phyloP scores from a whole-genome alignment of 1,140 invertebrate species.

The Globodera rostochiensis region DNA sequence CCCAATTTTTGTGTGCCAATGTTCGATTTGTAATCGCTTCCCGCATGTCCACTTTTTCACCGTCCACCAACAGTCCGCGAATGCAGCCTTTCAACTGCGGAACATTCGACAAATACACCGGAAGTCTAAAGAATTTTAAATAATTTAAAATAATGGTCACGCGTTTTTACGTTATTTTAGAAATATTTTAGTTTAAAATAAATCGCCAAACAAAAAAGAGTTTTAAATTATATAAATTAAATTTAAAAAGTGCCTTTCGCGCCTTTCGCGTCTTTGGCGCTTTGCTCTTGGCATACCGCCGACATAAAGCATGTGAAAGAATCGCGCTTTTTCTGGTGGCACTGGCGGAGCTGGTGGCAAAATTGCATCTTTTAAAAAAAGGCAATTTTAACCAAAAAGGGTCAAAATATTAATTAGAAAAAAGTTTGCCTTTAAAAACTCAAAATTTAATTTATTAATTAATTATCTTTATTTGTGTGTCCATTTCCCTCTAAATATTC shows the following conservation, averaged over 20 bases:
- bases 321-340: conserved; percentile 24
- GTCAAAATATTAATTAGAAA: too few species aligned
- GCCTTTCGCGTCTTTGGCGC: not conserved
- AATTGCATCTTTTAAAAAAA: conserved; percentile 36
- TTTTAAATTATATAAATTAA: too few species aligned
- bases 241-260: not conserved
- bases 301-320: conserved; percentile 48
- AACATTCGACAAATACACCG: conserved; percentile 44
- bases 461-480: too few species aligned
- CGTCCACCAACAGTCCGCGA: conserved; percentile 47
- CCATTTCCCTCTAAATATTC: too few species aligned
- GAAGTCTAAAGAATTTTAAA: conserved; percentile 38
- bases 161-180: not conserved
- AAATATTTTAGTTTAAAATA: too few species aligned
- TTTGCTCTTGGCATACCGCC: conserved; percentile 43
- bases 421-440: too few species aligned
- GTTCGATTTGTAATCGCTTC: not conserved
- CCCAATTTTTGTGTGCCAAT: conserved; percentile 9
- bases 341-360: conserved; percentile 36
- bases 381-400: too few species aligned
- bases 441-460: too few species aligned
- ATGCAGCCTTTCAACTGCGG: conserved; percentile 50
- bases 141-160: not conserved
- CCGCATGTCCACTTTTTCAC: conserved; percentile 39
- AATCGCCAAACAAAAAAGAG: too few species aligned